Evolutionary conservation across 2,113 vertebrate species (phyloP).

Genomic region (Pelobates fuscus): DNA sequence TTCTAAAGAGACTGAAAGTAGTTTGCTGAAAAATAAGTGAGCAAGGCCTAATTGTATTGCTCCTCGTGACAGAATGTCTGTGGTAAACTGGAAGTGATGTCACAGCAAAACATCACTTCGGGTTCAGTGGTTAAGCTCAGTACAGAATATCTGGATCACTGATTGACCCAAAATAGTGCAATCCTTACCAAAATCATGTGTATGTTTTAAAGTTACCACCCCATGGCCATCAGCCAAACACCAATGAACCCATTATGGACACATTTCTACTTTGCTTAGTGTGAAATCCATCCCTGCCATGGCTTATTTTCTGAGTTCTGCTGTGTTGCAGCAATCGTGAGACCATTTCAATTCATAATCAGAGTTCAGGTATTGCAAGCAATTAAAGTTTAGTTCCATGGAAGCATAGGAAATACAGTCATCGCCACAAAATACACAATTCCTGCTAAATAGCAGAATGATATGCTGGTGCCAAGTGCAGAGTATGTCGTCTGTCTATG

Average conservation of each 20-base stretch:
- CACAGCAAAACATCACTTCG: background rate
- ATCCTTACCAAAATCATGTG: background rate
- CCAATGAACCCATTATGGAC: background rate
- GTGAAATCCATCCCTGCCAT: background rate
- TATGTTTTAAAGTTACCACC: background rate
- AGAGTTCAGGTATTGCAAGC: background rate
- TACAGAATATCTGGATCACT: background rate
- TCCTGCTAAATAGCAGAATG: conserved; percentile 53
- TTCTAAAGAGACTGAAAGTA: too few species aligned
- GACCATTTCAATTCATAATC: conserved; percentile 1
- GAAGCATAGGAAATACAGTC: conserved; percentile 4
- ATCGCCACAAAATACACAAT: background rate
- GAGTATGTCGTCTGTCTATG: conserved; percentile 32
- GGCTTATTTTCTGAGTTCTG: too few species aligned
- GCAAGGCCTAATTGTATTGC: background rate
- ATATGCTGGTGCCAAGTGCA: conserved; percentile 55
- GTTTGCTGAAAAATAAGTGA: background rate
- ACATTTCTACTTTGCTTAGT: background rate
- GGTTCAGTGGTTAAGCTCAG: background rate
- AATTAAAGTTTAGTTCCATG: conserved; percentile 3
- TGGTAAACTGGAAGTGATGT: background rate
- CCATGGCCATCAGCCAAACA: background rate
- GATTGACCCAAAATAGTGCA: background rate
- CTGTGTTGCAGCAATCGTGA: too few species aligned
- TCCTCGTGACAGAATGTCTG: background rate